Evolutionary conservation across 2,113 vertebrate genomes (phyloP).

Genomic region (Malurus melanocephalus): DNA sequence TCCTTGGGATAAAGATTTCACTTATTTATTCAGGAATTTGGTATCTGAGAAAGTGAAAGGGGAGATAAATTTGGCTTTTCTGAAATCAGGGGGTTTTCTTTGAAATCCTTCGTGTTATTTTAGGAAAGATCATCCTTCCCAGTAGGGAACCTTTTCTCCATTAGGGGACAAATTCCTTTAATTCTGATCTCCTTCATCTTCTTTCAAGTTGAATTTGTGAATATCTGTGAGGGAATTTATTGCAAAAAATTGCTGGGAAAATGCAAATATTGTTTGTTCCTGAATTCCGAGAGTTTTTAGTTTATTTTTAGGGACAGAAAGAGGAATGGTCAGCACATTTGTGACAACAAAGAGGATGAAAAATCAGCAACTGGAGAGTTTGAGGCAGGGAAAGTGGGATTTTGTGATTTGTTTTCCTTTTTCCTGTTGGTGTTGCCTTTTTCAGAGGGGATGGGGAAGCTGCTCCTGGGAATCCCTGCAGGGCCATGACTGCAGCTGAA

Average conservation of each 20-base stretch:
- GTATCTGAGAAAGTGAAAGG: constrained; percentile 7
- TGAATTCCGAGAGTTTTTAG: fast-evolving
- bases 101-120: not conserved
- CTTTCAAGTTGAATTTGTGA: not conserved
- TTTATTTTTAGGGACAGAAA: not conserved
- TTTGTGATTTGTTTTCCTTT: not conserved
- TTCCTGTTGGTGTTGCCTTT: not conserved
- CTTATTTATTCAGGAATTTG: not conserved
- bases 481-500: not conserved
- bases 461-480: not conserved
- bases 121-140: fast-evolving
- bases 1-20: constrained; percentile 25
- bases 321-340: fast-evolving
- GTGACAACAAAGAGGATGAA: not conserved
- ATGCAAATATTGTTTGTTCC: not conserved
- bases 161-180: not conserved
- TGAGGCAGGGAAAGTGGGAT: not conserved
- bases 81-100: not conserved
- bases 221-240: not conserved
- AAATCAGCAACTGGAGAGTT: fast-evolving
- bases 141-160: not conserved
- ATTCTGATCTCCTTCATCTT: not conserved
- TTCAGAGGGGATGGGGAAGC: not conserved
- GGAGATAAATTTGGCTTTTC: not conserved
- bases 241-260: not conserved